phyloP scores from a whole-genome alignment of 2,888 invertebrate genomes.

The Calameuta pallipes region DNA sequence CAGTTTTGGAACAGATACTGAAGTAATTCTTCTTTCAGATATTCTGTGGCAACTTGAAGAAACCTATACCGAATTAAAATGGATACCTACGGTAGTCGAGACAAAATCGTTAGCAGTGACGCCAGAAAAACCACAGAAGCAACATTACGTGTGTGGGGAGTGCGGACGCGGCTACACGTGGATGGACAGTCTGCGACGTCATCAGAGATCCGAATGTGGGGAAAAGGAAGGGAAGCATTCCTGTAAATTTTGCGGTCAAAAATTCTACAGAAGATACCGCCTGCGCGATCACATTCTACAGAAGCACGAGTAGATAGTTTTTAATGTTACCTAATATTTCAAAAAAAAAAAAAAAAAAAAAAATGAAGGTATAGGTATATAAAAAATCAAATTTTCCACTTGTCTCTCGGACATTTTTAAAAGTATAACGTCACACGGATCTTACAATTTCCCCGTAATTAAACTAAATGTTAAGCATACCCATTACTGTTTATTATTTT shows the following conservation, averaged over 20 bases:
- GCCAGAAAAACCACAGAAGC: slow-evolving; percentile 4
- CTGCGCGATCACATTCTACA: slow-evolving; percentile 14
- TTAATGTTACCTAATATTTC: too few species aligned
- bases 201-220: slow-evolving; percentile 58
- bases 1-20: slow-evolving; percentile 5
- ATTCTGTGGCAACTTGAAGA: background rate
- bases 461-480: too few species aligned
- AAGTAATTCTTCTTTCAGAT: slow-evolving; percentile 21
- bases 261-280: slow-evolving; percentile 40
- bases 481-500: too few species aligned
- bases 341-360: too few species aligned
- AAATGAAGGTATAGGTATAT: too few species aligned
- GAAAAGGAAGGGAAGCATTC: slow-evolving; percentile 83
- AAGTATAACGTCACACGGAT: too few species aligned
- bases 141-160: slow-evolving; percentile 15
- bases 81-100: background rate
- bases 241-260: slow-evolving; percentile 76
- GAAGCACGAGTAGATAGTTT: too few species aligned
- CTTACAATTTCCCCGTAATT: too few species aligned
- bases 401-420: too few species aligned
- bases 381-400: too few species aligned
- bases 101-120: background rate
- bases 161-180: slow-evolving; percentile 41
- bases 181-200: slow-evolving; percentile 50
- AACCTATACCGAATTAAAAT: background rate